Conservation (phyloP, 2,113 vertebrate genomes). For the Phrynosoma platyrhinos region DNA sequence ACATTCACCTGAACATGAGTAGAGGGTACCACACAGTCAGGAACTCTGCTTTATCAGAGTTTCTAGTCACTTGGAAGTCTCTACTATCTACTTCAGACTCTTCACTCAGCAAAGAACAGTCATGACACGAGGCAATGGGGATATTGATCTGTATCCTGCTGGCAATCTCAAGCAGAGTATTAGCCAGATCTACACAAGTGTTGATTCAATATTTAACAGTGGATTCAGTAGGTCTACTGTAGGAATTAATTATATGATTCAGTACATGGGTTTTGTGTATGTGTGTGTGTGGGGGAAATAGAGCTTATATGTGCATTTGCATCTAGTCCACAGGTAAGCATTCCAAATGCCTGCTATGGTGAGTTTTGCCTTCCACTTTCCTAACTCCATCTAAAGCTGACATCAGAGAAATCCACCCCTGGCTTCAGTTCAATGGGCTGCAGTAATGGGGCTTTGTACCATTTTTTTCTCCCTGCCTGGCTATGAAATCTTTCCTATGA, state of each 20-base stretch:
- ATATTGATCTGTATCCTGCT: too few relatives aligned
- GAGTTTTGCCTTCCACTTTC: background rate
- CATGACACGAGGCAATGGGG: background rate
- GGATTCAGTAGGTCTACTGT: too few relatives aligned
- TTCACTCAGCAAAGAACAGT: background rate
- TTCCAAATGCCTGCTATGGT: background rate
- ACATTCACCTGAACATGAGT: background rate
- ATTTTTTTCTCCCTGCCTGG: background rate
- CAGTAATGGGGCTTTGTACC: background rate
- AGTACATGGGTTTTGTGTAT: too few relatives aligned
- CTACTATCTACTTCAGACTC: background rate
- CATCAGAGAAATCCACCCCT: background rate
- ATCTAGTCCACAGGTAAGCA: background rate
- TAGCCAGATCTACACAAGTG: too few relatives aligned
- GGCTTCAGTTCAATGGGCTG: background rate
- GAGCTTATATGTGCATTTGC: background rate
- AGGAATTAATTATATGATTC: too few relatives aligned
- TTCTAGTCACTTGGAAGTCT: too few relatives aligned
- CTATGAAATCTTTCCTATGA: constrained; percentile 18
- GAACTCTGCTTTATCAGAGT: background rate
- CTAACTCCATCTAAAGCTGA: background rate
- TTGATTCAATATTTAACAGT: too few relatives aligned
- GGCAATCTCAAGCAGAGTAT: too few relatives aligned
- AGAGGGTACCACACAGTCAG: background rate
- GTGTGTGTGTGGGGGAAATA: background rate